Evolutionary conservation across 2,113 vertebrate genomes (phyloP).

Genomic region (Halichoerus grypus): DNA sequence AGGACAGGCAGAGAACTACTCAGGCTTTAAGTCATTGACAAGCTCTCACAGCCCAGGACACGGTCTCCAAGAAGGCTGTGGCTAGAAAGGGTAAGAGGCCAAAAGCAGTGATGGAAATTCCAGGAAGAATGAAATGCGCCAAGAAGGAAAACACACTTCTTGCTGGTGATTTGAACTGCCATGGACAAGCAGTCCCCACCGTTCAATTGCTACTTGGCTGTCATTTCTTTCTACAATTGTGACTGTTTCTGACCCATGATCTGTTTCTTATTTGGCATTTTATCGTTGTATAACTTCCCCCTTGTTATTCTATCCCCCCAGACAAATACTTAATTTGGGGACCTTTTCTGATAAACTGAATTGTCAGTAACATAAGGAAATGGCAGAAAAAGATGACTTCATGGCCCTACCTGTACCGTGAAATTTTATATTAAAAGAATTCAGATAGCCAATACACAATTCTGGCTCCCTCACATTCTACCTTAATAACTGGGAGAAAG

Average conservation of each 20-base stretch:
- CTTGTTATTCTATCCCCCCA: background rate
- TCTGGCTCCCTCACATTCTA: background rate
- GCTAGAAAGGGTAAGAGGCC: background rate
- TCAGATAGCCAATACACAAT: background rate
- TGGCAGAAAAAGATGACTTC: background rate
- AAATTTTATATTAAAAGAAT: background rate
- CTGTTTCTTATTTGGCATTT: background rate
- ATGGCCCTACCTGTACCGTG: background rate
- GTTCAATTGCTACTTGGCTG: background rate
- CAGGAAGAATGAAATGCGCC: background rate
- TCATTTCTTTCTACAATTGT: background rate
- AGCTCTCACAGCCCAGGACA: background rate
- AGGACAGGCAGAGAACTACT: background rate
- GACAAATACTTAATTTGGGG: background rate
- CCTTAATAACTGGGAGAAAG: background rate
- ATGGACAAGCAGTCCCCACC: background rate
- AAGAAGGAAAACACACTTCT: background rate
- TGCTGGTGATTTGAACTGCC: background rate
- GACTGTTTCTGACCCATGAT: background rate
- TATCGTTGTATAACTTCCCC: background rate
- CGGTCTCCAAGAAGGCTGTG: background rate
- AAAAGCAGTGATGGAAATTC: background rate
- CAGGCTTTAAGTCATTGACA: background rate
- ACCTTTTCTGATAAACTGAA: background rate
- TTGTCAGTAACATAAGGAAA: conserved; percentile 88